Base-by-base conservation (phyloP, 1,140 invertebrate species). In the Potamilus streckersoni region DNA sequence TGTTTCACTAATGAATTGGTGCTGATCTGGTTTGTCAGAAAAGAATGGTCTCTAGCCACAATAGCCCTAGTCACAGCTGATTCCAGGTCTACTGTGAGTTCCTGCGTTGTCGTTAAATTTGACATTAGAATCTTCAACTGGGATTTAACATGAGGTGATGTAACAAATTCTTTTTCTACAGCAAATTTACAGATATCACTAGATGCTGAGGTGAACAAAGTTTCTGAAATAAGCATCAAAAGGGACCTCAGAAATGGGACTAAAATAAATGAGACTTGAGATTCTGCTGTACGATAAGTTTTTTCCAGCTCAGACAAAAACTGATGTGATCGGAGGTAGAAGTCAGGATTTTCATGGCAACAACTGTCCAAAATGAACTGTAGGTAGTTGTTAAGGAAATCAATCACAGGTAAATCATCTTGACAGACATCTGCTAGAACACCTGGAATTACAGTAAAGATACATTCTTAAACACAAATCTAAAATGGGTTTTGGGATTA, bases 331-430 rank as follows among this genome's bases (percentile, higher is more conserved):
- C 69, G 74, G 4, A 76, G 56, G 69, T 76, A 76, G 20, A 71
- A 76, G 56, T 71, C 74, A 23, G 63, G 56, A 63, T 76, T 71
- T 60, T 70, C 69, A 61, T 72, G 69, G 74, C 67, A 71, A 71
- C 69, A 67, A 16, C 68, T 56, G 58, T 76, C 74, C 14, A 76
- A 59, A 59, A 76, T 38, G 27, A 71, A 69, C 58, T 76, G 74
- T 4, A 76, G 60, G 58, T 71, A 76, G 64, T 76, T 70, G 69
- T 76, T 76, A 15, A 76, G 74, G n/a, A 76, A 76, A 23, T 76
- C 74, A 6, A 76, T 63, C 13, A 76, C 74, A 11, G 74, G 74
- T 8, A 76, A 58, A 67, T 76, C 74, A 57, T 70, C 74, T n/a
- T 76, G 63, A 13, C 69, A 69, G 55, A 76, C 49, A 23, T 76